Evolutionary conservation across 2,113 vertebrate species (phyloP).

Genomic region (Vulpes lagopus): DNA sequence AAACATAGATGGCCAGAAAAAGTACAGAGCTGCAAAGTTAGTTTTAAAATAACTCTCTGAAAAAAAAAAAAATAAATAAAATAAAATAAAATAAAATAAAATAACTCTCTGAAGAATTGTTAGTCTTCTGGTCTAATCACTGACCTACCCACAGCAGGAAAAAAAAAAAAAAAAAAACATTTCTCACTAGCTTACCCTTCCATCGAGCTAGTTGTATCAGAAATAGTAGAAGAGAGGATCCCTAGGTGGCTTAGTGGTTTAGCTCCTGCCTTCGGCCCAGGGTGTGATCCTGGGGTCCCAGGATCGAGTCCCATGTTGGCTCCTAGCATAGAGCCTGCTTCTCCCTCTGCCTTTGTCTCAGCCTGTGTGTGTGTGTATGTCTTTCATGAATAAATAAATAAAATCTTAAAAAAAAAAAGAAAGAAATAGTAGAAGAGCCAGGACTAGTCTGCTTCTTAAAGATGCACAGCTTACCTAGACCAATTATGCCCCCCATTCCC

Average conservation of each 20-base stretch:
- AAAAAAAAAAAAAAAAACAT: not conserved
- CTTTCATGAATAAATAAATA: no score
- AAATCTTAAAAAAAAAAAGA: no score
- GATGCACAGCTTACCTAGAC: not conserved
- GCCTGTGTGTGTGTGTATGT: no score
- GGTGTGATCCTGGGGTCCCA: no score
- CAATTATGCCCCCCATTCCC: not conserved
- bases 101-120: slow-evolving; percentile 5
- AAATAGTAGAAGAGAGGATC: not conserved
- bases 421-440: not conserved
- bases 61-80: no score
- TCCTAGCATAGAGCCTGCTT: no score
- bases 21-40: not conserved
- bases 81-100: no score
- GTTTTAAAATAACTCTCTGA: not conserved
- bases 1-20: slow-evolving; percentile 57
- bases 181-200: not conserved
- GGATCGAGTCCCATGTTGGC: no score
- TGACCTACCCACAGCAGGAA: not conserved
- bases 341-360: no score
- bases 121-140: slow-evolving; percentile 26
- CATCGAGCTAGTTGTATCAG: not conserved
- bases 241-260: no score
- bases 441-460: slow-evolving; percentile 6
- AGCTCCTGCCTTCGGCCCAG: no score